Evolutionary conservation across 2,113 vertebrate genomes (phyloP).

Genomic region (Hemibagrus wyckioides): DNA sequence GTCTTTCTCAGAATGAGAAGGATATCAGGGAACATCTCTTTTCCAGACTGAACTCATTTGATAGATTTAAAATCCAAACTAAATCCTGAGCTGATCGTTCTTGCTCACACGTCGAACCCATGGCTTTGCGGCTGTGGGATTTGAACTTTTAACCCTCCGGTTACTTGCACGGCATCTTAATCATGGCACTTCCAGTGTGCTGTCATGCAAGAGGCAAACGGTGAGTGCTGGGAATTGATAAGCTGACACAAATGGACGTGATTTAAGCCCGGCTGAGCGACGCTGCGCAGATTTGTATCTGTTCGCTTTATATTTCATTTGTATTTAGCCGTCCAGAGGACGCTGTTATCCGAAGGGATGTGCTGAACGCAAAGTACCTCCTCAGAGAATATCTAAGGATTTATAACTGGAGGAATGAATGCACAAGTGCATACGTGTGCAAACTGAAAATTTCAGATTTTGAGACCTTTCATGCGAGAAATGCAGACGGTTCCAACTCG

Average conservation of each 20-base stretch:
- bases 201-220: background rate
- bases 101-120: too few species aligned
- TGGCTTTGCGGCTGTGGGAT: background rate
- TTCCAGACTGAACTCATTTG: background rate
- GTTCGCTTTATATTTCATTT: background rate
- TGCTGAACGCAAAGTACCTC: background rate
- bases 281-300: background rate
- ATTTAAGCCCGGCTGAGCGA: background rate
- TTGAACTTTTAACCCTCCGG: conserved; percentile 5
- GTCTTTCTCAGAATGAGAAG: too few species aligned
- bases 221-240: background rate
- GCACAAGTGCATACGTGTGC: background rate
- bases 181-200: background rate
- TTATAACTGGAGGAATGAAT: background rate
- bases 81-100: background rate
- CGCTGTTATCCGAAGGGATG: background rate
- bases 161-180: background rate
- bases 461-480: background rate
- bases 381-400: background rate
- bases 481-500: background rate
- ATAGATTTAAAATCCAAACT: background rate
- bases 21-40: background rate
- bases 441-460: background rate
- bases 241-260: background rate
- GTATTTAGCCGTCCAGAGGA: background rate